Conservation (phyloP, 2,113 vertebrate species). For the Hemicordylus capensis region DNA sequence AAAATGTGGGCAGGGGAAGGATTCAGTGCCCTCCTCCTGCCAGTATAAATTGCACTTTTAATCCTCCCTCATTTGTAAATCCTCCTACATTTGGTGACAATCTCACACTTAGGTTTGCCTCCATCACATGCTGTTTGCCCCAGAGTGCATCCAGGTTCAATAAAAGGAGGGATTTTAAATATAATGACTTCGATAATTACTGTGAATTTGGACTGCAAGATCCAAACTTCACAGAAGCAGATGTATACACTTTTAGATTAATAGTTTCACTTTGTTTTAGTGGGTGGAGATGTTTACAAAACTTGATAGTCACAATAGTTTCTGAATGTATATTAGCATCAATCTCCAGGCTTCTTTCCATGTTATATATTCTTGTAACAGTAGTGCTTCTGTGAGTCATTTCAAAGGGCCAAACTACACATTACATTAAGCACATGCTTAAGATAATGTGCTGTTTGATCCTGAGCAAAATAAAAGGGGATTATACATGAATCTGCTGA, state of each 20-base stretch:
- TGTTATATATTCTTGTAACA: neutral
- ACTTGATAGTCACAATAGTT: neutral
- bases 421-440: too few species aligned
- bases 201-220: accelerated
- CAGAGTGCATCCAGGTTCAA: neutral
- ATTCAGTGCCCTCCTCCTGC: neutral
- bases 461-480: neutral
- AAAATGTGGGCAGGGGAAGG: neutral
- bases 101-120: neutral
- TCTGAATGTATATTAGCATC: neutral
- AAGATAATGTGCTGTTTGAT: too few species aligned
- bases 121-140: accelerated
- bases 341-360: neutral
- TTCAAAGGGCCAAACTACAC: too few species aligned
- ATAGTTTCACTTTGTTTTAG: neutral
- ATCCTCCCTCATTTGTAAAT: neutral
- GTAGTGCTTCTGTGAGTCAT: neutral
- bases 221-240: neutral
- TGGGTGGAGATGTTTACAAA: neutral
- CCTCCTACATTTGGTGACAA: neutral
- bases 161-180: neutral
- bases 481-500: neutral
- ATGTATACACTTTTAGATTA: neutral
- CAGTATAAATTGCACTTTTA: too few species aligned
- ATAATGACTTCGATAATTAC: accelerated